A percentile compares a stretch with the other conserved stretches of the same genome.
phyloP scores from a whole-genome alignment of 2,797 vertebrate species.

The Sebastes baramenuke region DNA sequence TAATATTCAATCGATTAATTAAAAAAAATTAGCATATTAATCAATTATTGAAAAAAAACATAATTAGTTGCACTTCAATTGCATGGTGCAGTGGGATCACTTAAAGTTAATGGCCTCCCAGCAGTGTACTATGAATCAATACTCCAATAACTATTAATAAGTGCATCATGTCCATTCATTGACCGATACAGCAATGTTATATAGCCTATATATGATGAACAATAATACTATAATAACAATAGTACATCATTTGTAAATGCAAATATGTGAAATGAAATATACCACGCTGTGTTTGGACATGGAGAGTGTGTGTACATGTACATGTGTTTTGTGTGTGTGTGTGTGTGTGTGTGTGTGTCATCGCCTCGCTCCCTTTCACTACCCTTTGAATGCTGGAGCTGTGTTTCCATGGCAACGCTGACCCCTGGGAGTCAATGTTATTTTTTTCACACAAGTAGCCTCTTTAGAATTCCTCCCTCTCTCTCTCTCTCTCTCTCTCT shows the following conservation, averaged over 20 bases:
- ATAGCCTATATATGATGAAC: not conserved
- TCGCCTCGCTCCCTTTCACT: slow-evolving; percentile 79
- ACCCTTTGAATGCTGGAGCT: slow-evolving; percentile 82
- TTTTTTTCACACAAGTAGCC: slow-evolving; percentile 72
- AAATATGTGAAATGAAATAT: not conserved
- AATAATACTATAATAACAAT: not conserved
- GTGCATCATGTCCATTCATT: not conserved
- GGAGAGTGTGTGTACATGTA: slow-evolving; percentile 3
- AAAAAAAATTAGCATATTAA: not conserved
- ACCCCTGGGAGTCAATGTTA: slow-evolving; percentile 82
- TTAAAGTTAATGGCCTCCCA: not conserved
- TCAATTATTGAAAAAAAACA: not conserved
- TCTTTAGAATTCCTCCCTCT: slow-evolving; percentile 71
- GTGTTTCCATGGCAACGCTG: slow-evolving; percentile 86
- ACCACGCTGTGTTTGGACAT: slow-evolving; percentile 1
- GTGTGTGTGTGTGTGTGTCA: slow-evolving; percentile 47
- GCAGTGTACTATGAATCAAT: not conserved
- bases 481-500: slow-evolving; percentile 9
- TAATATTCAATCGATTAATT: not conserved
- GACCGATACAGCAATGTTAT: not conserved
- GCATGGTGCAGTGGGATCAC: not conserved
- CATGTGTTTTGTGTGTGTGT: slow-evolving; percentile 1
- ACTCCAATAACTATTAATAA: not conserved
- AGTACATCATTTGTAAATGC: not conserved
- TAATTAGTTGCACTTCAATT: not conserved